These are phyloP conservation scores for Oeneis ivallda DNA, from an alignment of 2,888 invertebrate genomes.

Conservation along the genomic window DNA sequence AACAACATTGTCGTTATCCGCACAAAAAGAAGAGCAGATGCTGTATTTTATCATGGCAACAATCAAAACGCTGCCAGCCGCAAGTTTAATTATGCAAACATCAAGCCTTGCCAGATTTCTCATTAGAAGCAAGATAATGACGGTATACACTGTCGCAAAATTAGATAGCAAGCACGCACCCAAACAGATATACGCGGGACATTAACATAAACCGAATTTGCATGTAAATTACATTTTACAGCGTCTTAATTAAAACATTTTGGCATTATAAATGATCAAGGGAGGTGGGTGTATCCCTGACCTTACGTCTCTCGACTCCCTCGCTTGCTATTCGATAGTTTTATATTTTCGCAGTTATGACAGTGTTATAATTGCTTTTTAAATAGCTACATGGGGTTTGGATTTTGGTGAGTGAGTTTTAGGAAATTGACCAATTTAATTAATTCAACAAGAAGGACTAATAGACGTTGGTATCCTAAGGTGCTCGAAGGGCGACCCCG, in stretches of 20 bases:
- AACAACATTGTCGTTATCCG: conserved; percentile 1
- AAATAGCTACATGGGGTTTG: neutral
- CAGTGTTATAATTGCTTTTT: conserved; percentile 20
- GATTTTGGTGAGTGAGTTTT: too few relatives aligned
- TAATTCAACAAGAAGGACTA: too few relatives aligned
- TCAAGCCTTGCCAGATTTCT: conserved; percentile 82
- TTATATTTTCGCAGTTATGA: conserved; percentile 40
- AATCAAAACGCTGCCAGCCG: conserved; percentile 74
- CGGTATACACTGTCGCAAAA: conserved; percentile 82
- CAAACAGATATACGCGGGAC: conserved; percentile 81
- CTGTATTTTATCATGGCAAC: conserved; percentile 75
- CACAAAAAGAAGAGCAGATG: conserved; percentile 47
- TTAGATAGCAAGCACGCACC: conserved; percentile 82
- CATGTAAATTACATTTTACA: conserved; percentile 84
- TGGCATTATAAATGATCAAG: conserved; percentile 83
- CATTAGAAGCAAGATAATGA: conserved; percentile 82
- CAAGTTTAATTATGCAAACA: conserved; percentile 82
- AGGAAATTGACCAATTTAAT: too few relatives aligned
- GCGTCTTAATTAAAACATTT: conserved; percentile 84
- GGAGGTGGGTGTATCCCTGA: conserved; percentile 67
- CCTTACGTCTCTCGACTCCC: conserved; percentile 60
- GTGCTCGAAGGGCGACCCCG: too few relatives aligned
- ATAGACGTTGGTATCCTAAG: too few relatives aligned
- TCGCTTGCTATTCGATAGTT: conserved; percentile 68
- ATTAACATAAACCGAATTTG: conserved; percentile 84